phyloP scores from a whole-genome alignment of 2,888 invertebrate species.

The Leptarthrus brevirostris region DNA sequence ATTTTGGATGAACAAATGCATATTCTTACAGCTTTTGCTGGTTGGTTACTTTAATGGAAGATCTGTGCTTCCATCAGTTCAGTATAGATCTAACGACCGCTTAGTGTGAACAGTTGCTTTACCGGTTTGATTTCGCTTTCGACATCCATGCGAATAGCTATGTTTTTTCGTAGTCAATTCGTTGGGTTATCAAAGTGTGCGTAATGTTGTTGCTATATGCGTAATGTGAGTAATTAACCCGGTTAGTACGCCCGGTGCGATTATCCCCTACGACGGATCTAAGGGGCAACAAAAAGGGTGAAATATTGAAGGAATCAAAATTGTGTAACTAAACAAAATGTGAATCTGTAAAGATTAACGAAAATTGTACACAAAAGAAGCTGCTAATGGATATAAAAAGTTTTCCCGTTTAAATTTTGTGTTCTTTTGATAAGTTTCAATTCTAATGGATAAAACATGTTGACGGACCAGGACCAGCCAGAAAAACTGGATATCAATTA shows the following conservation, averaged over 20 bases:
- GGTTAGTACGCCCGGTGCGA: background rate
- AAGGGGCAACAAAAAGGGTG: constrained; percentile 1
- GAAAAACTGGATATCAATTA: constrained; percentile 26
- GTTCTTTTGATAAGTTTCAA: constrained; percentile 15
- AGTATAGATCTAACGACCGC: constrained; percentile 15
- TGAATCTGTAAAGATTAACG: too few relatives aligned
- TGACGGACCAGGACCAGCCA: constrained; percentile 19
- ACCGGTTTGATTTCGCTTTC: background rate
- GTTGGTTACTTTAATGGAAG: constrained; percentile 20
- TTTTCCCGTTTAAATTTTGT: background rate
- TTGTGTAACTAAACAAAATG: too few relatives aligned
- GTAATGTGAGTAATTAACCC: constrained; percentile 18
- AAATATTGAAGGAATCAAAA: too few relatives aligned
- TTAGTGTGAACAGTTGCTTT: constrained; percentile 3
- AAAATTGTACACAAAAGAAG: background rate
- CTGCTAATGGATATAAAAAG: constrained; percentile 17
- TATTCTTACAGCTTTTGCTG: constrained; percentile 5
- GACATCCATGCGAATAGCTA: background rate
- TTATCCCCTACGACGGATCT: constrained; percentile 4
- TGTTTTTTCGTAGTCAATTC: background rate
- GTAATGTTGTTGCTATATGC: background rate
- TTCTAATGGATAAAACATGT: constrained; percentile 36
- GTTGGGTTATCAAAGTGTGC: constrained; percentile 9
- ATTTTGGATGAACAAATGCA: constrained; percentile 17
- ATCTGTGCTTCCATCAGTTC: constrained; percentile 5